phyloP scores from a whole-genome alignment of 23 tunicate genomes.

The Halocynthia roretzi region DNA sequence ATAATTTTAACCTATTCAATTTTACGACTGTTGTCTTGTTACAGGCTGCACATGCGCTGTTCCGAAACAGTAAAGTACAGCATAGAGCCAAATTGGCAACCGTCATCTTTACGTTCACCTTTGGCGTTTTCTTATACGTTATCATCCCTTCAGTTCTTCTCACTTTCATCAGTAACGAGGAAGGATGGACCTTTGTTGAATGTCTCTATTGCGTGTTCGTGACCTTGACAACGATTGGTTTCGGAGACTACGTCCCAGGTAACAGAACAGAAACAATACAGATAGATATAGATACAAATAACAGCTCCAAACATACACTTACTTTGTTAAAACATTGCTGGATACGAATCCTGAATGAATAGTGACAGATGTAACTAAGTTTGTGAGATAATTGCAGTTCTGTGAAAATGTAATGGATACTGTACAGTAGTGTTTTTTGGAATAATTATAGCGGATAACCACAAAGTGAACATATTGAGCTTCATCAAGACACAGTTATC shows the following conservation, averaged over 20 bases:
- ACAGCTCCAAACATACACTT: too few species aligned
- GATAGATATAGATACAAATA: too few species aligned
- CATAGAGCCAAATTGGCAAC: constrained; percentile 24
- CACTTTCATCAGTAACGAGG: constrained; percentile 40
- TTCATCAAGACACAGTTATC: too few species aligned
- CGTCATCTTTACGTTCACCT: constrained; percentile 24
- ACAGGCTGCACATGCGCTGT: not conserved
- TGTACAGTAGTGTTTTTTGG: too few species aligned
- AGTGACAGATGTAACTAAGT: too few species aligned
- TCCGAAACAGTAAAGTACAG: not conserved
- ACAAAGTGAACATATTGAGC: too few species aligned
- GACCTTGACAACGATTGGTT: constrained; percentile 66
- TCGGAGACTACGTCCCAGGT: constrained; percentile 78
- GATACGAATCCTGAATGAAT: too few species aligned
- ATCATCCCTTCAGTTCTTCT: constrained; percentile 38
- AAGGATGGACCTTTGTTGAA: constrained; percentile 47
- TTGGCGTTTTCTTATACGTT: constrained; percentile 39
- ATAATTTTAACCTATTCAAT: too few species aligned
- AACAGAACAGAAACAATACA: not conserved
- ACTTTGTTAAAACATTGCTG: too few species aligned
- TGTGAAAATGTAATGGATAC: too few species aligned
- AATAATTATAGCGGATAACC: too few species aligned
- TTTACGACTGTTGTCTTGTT: not conserved
- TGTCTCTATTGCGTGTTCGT: constrained; percentile 52
- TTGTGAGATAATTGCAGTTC: too few species aligned